phyloP scores from a whole-genome alignment of 2,797 vertebrate species.

The Nasua narica region DNA sequence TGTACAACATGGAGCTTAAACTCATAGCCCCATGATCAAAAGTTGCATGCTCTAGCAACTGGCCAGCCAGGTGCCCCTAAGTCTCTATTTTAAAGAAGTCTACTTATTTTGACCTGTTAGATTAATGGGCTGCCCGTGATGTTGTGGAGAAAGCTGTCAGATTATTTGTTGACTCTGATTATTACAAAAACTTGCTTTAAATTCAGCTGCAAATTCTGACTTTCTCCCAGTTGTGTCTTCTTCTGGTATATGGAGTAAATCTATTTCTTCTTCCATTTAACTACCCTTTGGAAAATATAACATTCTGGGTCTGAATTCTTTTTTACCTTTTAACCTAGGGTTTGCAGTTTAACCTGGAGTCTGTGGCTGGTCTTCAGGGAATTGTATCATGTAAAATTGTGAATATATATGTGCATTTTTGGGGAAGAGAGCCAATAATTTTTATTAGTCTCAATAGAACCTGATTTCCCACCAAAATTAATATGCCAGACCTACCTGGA shows the following conservation, averaged over 20 bases:
- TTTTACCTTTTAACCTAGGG: not conserved
- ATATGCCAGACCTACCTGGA: not conserved
- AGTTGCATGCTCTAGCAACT: not conserved
- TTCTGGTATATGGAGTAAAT: not conserved
- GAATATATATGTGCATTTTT: not conserved
- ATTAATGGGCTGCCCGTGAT: not conserved
- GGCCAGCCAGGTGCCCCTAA: not conserved
- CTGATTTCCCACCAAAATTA: not conserved
- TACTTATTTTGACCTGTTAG: not conserved
- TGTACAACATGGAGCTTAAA: not conserved
- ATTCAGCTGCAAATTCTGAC: not conserved
- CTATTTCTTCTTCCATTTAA: not conserved
- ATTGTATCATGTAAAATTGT: slow-evolving; percentile 1
- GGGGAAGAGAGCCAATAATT: not conserved
- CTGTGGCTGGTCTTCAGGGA: not conserved
- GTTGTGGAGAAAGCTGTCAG: not conserved
- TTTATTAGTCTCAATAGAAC: not conserved
- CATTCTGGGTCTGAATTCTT: not conserved
- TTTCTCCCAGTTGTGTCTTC: not conserved
- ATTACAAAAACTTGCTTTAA: not conserved
- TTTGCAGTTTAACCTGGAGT: not conserved
- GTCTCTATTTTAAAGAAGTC: not conserved
- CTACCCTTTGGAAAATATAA: not conserved
- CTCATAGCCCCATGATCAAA: not conserved
- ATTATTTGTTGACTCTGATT: not conserved